Base-by-base conservation (phyloP, 2,113 vertebrate species). In the Heliornis fulica region DNA sequence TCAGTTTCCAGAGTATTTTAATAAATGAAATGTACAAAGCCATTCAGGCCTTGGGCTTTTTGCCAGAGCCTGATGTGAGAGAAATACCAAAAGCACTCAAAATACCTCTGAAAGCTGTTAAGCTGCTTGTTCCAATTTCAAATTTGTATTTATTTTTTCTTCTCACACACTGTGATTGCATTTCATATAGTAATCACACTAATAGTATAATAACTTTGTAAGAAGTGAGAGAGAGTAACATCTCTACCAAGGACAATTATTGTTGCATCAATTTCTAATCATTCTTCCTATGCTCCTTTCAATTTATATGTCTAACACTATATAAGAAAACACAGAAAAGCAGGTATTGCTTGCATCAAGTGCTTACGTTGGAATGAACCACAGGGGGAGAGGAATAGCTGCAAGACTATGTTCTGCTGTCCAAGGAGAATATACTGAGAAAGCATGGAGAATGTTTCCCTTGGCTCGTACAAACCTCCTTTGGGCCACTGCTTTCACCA, bases 21-120 rank as follows among this genome's bases (percentile, higher is more conserved):
- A 94, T 94, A 97, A 96, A 96, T 90, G 90, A 94, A 94, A 91
- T 74, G 86, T 89, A 74, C 57, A 91, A 96, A 97, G 25, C 61
- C n/a, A 91, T 91, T 92, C 93, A 90, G 68, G 46, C n/a, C 43
- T 75, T 72, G 43, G 88, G 75, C 46, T 90, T 92, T 68, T 95
- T 93, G 75, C 75, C 93, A 88, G 61, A 34, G 15, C 48, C 50
- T 75, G 41, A 92, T 95, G 78, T 87, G 82, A 95, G 45, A 77
- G 40, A 96, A 92, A 90, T 87, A 91, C 10, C 51, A 46, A 90
- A 82, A 90, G 20, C 56, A 80, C 28, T 48, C 0, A 15, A 83
- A 84, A 50, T 7, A 65, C 14, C 25, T 79, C 72, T 1, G 11
- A 89, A 93, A 93, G 66, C 51, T 94, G 48, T 89, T 86, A 80